Base-by-base conservation (phyloP, 2,113 vertebrate genomes). In the Dipodomys ordii region DNA sequence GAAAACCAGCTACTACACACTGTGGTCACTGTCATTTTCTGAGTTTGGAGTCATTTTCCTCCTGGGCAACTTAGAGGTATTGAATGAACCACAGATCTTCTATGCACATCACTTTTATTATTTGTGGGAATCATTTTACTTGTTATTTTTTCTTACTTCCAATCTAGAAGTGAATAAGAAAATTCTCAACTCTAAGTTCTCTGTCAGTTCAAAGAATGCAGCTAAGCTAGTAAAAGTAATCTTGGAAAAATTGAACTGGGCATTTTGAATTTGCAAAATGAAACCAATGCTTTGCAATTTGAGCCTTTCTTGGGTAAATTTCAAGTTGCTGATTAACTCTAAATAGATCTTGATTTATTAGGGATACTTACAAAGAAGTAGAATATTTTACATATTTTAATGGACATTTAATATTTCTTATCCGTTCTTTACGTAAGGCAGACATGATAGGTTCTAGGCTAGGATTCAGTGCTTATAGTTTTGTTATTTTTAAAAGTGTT, bases 201-300 rank as follows among this genome's bases (percentile, higher is more conserved):
- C 44, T 82, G 19, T 15, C 9, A 49, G 60, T 3, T 44, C 65
- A 78, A 81, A 87, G 64, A 94, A 83, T 69, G 18, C 30, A 6
- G 53, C 44, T 23, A 49, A 76, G 22, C 78, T 94, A 72, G 72
- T 87, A 65, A 83, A 94, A 88, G 22, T 30, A 7, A 83, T 18
- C 80, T 92, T 46, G 60, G 62, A 67, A 87, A 95, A 60, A 49
- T 30, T 62, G 69, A 57, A 28, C 46, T 65, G 28, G n/a, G 20
- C 91, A 82, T 79, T 96, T 84, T 87, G 68, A 94, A 89, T 87
- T 96, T 91, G 16, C 30, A 64, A 92, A 92, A 91, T 64, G 53
- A 90, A 73, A 39, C 16, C 30, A 11, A 44, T 30, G 25, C 77
- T 93, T 83, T 81, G 8, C 35, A 46, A 30, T 78, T 16, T 4